Conservation (phyloP, 2,888 invertebrate genomes). For the Mesoligia furuncula region DNA sequence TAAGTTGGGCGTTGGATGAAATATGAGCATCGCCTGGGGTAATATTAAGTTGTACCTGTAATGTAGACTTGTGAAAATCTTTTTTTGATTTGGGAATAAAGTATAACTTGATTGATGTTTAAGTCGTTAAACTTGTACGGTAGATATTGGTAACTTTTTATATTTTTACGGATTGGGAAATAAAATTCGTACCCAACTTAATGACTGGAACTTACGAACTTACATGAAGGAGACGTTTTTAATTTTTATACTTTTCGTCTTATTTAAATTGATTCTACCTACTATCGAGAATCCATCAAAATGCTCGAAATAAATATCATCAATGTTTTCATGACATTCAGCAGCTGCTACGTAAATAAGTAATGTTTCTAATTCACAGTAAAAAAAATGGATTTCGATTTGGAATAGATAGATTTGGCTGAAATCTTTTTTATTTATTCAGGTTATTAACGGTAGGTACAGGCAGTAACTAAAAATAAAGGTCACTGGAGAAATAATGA, state of each 20-base stretch:
- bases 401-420: background rate
- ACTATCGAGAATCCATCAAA: no score
- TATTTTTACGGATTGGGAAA: background rate
- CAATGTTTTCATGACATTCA: background rate
- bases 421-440: background rate
- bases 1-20: conserved; percentile 9
- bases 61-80: background rate
- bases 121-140: background rate
- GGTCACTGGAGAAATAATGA: background rate
- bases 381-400: background rate
- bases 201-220: background rate
- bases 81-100: background rate
- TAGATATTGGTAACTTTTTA: background rate
- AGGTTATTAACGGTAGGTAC: background rate
- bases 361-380: background rate
- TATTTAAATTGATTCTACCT: background rate
- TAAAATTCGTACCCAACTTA: background rate
- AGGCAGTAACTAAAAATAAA: background rate
- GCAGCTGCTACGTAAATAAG: background rate
- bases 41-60: background rate
- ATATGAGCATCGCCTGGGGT: conserved; percentile 9
- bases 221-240: background rate
- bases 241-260: background rate
- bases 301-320: background rate
- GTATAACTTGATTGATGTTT: background rate